A percentile compares a stretch with the other conserved stretches of the same genome.
Evolutionary conservation across 1,140 invertebrate genomes (phyloP).

Genomic region (Calosoma granatense): DNA sequence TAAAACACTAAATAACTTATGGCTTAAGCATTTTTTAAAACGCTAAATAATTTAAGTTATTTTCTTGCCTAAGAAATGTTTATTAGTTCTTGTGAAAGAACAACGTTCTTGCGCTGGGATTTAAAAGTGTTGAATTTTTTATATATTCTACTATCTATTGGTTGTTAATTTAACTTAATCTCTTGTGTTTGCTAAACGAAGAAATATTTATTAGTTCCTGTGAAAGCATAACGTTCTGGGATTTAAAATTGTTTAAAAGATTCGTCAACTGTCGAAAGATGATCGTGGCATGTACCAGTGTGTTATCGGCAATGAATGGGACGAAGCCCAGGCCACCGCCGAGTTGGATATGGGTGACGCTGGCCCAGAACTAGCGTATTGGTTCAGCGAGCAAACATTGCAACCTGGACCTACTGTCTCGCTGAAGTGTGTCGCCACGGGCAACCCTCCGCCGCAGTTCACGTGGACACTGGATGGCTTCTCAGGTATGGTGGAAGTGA

Average conservation of each 20-base stretch:
- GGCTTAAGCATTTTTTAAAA: too few relatives aligned
- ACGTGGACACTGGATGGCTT: constrained; percentile 78
- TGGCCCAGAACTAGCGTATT: constrained; percentile 73
- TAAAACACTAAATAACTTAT: too few relatives aligned
- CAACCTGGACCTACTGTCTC: constrained; percentile 81
- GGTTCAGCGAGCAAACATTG: constrained; percentile 82
- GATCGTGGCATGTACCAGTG: constrained; percentile 88
- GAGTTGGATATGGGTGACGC: constrained; percentile 76
- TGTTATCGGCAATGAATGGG: constrained; percentile 73
- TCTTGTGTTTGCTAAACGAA: too few relatives aligned
- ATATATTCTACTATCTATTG: too few relatives aligned
- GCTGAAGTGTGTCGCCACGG: constrained; percentile 81
- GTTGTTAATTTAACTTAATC: too few relatives aligned
- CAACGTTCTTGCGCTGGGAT: too few relatives aligned
- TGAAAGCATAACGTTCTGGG: too few relatives aligned
- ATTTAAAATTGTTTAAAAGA: constrained; percentile 34
- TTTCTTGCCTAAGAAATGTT: too few relatives aligned
- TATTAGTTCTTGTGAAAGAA: too few relatives aligned
- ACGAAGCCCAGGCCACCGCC: constrained; percentile 73
- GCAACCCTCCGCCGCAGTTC: constrained; percentile 83
- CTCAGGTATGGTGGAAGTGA: neutral
- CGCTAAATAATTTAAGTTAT: too few relatives aligned
- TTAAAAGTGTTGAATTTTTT: too few relatives aligned
- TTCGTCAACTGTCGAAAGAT: constrained; percentile 59
- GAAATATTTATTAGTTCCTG: too few relatives aligned